phyloP scores from a whole-genome alignment of 1,140 invertebrate species.

The Schlechtendalia chinensis region DNA sequence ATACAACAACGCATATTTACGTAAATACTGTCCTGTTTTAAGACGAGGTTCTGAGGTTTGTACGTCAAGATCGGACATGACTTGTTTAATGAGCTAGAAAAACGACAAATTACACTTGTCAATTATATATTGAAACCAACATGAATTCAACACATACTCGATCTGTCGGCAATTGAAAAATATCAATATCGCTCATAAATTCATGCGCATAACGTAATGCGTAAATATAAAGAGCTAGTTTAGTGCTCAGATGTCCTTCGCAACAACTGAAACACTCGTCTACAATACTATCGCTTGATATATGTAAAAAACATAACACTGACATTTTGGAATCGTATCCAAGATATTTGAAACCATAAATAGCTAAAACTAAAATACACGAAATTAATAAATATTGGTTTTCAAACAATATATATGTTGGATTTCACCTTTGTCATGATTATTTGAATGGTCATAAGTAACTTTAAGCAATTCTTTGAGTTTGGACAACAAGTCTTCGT shows the following conservation, averaged over 20 bases:
- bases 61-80: constrained; percentile 13
- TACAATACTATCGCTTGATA: constrained; percentile 29
- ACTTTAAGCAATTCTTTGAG: constrained; percentile 13
- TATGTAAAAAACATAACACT: constrained; percentile 36
- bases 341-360: constrained; percentile 40
- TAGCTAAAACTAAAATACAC: constrained; percentile 23
- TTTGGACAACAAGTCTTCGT: background rate
- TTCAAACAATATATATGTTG: background rate
- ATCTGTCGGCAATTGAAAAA: background rate
- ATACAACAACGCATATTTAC: constrained; percentile 38
- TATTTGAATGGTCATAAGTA: background rate
- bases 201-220: constrained; percentile 22
- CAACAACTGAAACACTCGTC: constrained; percentile 33
- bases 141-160: constrained; percentile 2
- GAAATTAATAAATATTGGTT: background rate
- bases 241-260: constrained; percentile 27
- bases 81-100: constrained; percentile 33
- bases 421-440: constrained; percentile 20
- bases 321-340: constrained; percentile 39
- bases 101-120: background rate
- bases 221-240: constrained; percentile 41
- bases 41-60: background rate
- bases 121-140: background rate
- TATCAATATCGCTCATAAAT: background rate
- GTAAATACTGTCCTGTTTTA: constrained; percentile 25